These are phyloP conservation scores for Butorides virescens DNA, from an alignment of 2,113 vertebrate species.

Conservation along the genomic window DNA sequence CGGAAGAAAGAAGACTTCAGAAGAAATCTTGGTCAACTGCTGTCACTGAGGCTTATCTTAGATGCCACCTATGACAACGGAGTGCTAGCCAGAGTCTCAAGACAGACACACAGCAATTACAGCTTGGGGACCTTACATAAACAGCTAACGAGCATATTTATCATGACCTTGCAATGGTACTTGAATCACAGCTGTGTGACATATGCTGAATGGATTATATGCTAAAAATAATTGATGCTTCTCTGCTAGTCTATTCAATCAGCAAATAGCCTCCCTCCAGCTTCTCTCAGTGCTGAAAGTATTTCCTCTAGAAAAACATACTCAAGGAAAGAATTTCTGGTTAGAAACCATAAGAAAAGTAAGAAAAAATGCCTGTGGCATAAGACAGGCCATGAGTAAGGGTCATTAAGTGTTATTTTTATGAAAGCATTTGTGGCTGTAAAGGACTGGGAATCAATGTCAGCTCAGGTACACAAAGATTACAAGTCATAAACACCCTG, in stretches of 20 bases:
- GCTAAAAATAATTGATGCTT: not conserved
- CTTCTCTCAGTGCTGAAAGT: not conserved
- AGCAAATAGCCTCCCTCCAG: not conserved
- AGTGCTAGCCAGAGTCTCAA: not conserved
- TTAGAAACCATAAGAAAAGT: not conserved
- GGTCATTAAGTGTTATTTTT: rapidly evolving
- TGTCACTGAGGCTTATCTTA: not conserved
- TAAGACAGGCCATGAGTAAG: not conserved
- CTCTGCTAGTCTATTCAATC: not conserved
- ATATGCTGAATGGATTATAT: not conserved
- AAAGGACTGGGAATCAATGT: not conserved
- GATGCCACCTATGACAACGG: not conserved
- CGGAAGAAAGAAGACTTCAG: not conserved
- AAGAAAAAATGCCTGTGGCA: not conserved
- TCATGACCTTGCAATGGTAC: not conserved
- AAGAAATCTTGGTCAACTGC: not conserved
- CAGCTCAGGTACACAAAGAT: not conserved
- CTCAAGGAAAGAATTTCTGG: not conserved
- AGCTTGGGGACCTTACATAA: not conserved
- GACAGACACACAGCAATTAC: not conserved
- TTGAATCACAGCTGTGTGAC: not conserved
- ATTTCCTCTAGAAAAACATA: not conserved
- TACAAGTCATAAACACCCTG: not conserved
- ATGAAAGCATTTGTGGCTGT: not conserved
- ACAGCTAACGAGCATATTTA: not conserved